Evolutionary conservation across 2,113 vertebrate genomes (phyloP), one percentile per base, ranked within the genome.

Genomic region (Leptobrachium leishanense): DNA sequence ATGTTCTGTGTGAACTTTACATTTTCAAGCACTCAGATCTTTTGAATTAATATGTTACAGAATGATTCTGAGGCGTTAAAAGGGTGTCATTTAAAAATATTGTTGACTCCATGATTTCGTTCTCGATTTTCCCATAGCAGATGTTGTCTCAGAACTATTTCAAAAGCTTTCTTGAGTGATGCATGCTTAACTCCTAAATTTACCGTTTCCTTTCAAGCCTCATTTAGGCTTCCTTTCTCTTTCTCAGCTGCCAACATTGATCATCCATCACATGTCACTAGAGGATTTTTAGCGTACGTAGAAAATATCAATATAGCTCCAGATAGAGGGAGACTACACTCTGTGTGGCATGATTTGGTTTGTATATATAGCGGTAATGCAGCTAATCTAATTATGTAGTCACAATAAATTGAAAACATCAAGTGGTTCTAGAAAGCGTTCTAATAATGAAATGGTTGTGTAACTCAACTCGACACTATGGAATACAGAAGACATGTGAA

Each of bases 171-270:
- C 5, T 54, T 39, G 12, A 78, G 40, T 72, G 12, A 53, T 65
- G 57, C 69, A 7, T 13, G 40, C 46, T 72, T 73, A 79, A 79
- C 59, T 72, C 40, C 11, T 79, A 53, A 72, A 72, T 71, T 55
- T 66, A 72, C 64, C 15, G 66, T 79, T 79, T 79, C 15, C n/a
- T 31, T 79, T 43, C 46, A 79, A 73, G 76, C 76, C 59, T 78
- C 57, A 72, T 67, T 66, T 67, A 54, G 70, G 31, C 42, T 43
- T 43, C 43, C 64, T 11, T 77, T 71, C n/a, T 12, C 13, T 54
- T 72, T 20, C n/a, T 3, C 65, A 71, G 31, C 10, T 64, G 43
- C 76, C 54, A 68, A 69, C 44, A 2, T 41, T 40, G 44, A 79
- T 42, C 43, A 79, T 31, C 43, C 9, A 65, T 79, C 13, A 55